Evolutionary conservation across 2,113 vertebrate genomes (phyloP), one percentile per base, ranked within the genome.

Genomic region (Gobio gobio): DNA sequence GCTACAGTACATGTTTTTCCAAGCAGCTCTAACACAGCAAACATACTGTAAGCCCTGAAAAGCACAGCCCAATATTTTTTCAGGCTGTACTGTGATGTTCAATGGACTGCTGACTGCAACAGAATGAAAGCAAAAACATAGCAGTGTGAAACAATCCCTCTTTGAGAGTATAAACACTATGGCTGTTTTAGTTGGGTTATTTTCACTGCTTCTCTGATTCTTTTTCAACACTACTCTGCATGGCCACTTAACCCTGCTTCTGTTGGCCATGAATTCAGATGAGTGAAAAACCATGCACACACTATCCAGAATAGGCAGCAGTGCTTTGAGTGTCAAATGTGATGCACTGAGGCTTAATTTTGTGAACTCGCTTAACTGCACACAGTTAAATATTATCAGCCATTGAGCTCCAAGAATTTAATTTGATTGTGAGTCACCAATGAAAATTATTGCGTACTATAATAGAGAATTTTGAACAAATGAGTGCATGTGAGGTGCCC

Each of bases 71-170:
- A 86, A 81, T 85, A 90, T 94, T 94, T 93, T 78, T 85, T 86
- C 92, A 93, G 92, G 88, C 91, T 92, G 86, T 49, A 43, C 73
- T 82, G 24, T 88, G 40, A 47, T 75, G 77, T 63, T 70, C 58
- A 73, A 84, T 70, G 61, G 58, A 84, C 84, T 61, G 86, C 83
- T 47, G 54, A 88, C 83, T 90, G 87, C 89, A 86, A 91, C 90
- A 90, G 90, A 87, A 90, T 83, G 70, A 86, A 88, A 0, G 85
- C 64, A 49, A 89, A 90, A 92, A 91, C 89, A 89, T 58, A 86
- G 83, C 84, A 83, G 45, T 89, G 91, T 93, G 91, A 92, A 92
- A 92, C 89, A 92, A 92, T 91, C 90, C 81, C 73, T 85, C 63
- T 82, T 47, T 87, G 87, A 85, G 86, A 85, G 86, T 87, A 92